A percentile compares a stretch with the other conserved stretches of the same genome.
These are phyloP conservation scores for Catocala sponsa DNA, from an alignment of 2,888 invertebrate genomes.

Conservation along the genomic window DNA sequence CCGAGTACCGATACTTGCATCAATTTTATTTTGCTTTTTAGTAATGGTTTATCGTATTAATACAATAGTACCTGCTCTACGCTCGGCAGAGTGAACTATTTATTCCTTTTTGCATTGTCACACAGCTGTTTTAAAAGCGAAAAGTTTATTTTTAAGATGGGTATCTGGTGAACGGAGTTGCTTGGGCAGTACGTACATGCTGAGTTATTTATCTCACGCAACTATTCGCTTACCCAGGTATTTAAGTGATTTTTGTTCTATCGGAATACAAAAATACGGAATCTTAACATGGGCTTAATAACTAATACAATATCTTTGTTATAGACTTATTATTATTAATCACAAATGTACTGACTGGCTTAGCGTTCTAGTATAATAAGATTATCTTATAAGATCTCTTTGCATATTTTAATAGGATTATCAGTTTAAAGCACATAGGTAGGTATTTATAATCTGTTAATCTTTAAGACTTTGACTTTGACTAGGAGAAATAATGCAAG, in stretches of 20 bases:
- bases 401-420: no score
- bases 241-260: constrained; percentile 14
- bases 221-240: constrained; percentile 23
- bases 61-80: constrained; percentile 68
- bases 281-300: no score
- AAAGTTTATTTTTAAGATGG: constrained; percentile 57
- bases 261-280: background rate
- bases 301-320: no score
- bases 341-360: no score
- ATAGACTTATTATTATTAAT: no score
- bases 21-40: constrained; percentile 55
- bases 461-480: no score
- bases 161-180: constrained; percentile 48
- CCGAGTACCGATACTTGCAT: constrained; percentile 55
- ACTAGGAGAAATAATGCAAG: no score
- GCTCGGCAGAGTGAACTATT: constrained; percentile 45
- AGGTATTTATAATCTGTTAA: no score
- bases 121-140: constrained; percentile 58
- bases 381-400: no score
- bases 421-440: no score
- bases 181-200: constrained; percentile 31
- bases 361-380: no score
- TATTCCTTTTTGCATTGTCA: constrained; percentile 59
- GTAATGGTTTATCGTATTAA: constrained; percentile 68
- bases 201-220: constrained; percentile 47